Evolutionary conservation across 2,888 invertebrate genomes (phyloP).

Genomic region (Rhagium mordax): DNA sequence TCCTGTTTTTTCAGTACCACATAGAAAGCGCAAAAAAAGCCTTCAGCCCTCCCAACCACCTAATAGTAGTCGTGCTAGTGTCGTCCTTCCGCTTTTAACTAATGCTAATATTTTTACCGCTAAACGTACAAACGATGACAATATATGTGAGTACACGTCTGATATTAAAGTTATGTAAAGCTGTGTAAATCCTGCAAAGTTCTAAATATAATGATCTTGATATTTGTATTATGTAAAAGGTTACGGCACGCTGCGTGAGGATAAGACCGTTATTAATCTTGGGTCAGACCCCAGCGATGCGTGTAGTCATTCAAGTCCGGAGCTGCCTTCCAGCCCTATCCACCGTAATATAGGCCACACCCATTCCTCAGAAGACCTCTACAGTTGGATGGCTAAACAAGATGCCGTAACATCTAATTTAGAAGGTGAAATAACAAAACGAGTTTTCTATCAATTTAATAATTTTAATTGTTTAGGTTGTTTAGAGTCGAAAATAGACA

Average conservation of each 20-base stretch:
- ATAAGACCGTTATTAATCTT: constrained; percentile 71
- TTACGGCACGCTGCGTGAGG: constrained; percentile 83
- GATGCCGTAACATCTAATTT: constrained; percentile 60
- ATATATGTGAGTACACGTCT: constrained; percentile 61
- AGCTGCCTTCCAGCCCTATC: constrained; percentile 66
- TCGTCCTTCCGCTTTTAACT: constrained; percentile 81
- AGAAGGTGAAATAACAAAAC: constrained; percentile 52
- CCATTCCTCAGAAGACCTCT: constrained; percentile 81
- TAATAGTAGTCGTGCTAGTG: constrained; percentile 82
- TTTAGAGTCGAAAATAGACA: constrained; percentile 67
- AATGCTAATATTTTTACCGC: constrained; percentile 73
- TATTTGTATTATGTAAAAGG: too few species aligned
- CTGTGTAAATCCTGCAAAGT: background rate
- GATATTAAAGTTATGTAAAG: background rate
- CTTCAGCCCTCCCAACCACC: constrained; percentile 72
- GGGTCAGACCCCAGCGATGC: constrained; percentile 80
- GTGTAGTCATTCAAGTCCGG: constrained; percentile 69
- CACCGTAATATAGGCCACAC: constrained; percentile 63
- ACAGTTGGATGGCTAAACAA: constrained; percentile 97
- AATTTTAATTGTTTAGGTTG: constrained; percentile 62
- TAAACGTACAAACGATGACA: constrained; percentile 72
- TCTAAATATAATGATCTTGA: too few species aligned
- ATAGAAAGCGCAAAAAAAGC: constrained; percentile 70
- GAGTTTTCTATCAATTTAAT: background rate
- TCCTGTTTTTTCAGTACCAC: constrained; percentile 59